Base-by-base conservation (phyloP, 2,888 invertebrate species). In the Eugnorisma glareosa region DNA sequence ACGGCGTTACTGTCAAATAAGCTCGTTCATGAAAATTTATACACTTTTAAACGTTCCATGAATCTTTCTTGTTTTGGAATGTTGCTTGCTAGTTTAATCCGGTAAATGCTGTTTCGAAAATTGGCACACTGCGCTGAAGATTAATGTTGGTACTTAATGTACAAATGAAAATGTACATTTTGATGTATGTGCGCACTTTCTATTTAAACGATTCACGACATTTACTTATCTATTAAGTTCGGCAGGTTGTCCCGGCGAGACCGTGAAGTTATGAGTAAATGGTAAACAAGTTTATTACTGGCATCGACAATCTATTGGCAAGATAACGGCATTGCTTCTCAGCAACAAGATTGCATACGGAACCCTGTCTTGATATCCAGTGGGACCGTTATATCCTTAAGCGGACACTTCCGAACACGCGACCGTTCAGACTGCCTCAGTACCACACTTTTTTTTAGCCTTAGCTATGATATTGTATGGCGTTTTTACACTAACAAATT, bases 371-470 rank as follows among this genome's bases (percentile, higher is more conserved):
- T 87, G 90, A 90, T 89, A 91, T 90, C 91, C 89, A 91, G 82
- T 80, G 88, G 88, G 87, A 93, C 95, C 94, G 95, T 95, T 95
- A 94, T 88, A 90, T 90, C 90, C 92, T 91, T 91, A 91, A 90
- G 90, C 90, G 91, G 92, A 91, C 90, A 93, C 91, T 93, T 93
- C 93, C 93, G 92, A 92, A 91, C 90, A 89, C 88, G 89, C 85
- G 87, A 89, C 87, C 74, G 69, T 79, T 57, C 51, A 81, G 72
- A 54, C 73, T 68, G 68, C 74, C 63, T 82, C 83, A 79, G 80
- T 83, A 76, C 75, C 83, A 88, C 83, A 84, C 73, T 88, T 88
- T 90, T 90, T 88, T 82, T 83, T 82, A 64, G 57, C 31, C 48
- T 54, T 51, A 35, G 63, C 28, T 77, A 81, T 78, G 61, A 76